phyloP scores from a whole-genome alignment of 2,888 invertebrate species.

The Petrophora chlorosata region DNA sequence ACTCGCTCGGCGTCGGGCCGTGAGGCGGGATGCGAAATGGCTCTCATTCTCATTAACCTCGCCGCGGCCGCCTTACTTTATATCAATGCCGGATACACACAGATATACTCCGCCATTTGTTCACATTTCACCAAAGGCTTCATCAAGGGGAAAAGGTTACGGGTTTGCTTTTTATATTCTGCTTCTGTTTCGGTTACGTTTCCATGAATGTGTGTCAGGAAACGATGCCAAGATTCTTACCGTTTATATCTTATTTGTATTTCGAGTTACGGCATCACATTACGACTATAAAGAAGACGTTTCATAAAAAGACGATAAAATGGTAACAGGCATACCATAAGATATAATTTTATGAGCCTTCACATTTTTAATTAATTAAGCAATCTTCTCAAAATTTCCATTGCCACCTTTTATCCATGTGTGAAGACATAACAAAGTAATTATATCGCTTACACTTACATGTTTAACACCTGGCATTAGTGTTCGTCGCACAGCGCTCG shows the following conservation, averaged over 20 bases:
- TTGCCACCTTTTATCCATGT: not conserved
- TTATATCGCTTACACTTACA: constrained; percentile 6
- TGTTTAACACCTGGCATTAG: constrained; percentile 6
- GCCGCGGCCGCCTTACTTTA: constrained; percentile 58
- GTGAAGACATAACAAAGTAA: constrained; percentile 3
- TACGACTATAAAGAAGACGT: not conserved
- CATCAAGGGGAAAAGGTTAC: constrained; percentile 31
- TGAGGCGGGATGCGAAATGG: constrained; percentile 67
- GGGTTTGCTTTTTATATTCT: constrained; percentile 9
- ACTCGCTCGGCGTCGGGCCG: constrained; percentile 61
- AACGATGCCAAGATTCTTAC: constrained; percentile 6
- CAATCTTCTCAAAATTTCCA: not conserved
- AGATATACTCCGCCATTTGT: constrained; percentile 45
- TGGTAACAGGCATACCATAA: too few species aligned
- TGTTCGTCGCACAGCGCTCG: constrained; percentile 9
- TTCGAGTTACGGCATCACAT: not conserved
- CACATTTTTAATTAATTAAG: too few species aligned
- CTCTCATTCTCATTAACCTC: constrained; percentile 76
- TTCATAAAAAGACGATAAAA: not conserved
- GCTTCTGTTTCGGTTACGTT: constrained; percentile 9
- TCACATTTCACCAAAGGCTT: constrained; percentile 34
- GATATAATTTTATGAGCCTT: too few species aligned
- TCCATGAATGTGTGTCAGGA: constrained; percentile 8
- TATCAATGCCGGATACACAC: constrained; percentile 61
- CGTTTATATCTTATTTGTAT: constrained; percentile 4